These are phyloP conservation scores for Auanema freiburgensis DNA, from an alignment of 2,888 invertebrate genomes.

Conservation along the genomic window DNA sequence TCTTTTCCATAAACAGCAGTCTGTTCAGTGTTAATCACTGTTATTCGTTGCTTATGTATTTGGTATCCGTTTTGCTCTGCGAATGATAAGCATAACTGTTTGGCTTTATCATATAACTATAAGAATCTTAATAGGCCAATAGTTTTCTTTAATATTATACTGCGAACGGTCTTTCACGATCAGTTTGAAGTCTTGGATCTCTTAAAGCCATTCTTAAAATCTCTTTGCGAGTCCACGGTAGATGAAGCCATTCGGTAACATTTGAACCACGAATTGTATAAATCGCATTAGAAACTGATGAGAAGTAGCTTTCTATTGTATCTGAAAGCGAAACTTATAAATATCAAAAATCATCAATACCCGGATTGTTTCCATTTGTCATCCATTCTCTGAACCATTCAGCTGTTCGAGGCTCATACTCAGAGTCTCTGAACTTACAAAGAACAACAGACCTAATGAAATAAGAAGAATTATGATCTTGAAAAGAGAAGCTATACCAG, in stretches of 20 bases:
- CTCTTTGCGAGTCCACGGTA: slow-evolving; percentile 51
- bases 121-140: slow-evolving; percentile 7
- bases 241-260: slow-evolving; percentile 51
- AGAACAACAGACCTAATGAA: slow-evolving; percentile 53
- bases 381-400: slow-evolving; percentile 58
- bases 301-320: slow-evolving; percentile 55
- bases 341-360: slow-evolving; percentile 15
- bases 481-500: slow-evolving; percentile 16
- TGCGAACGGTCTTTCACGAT: slow-evolving; percentile 31
- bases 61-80: slow-evolving; percentile 44
- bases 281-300: slow-evolving; percentile 59
- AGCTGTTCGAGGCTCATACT: slow-evolving; percentile 50
- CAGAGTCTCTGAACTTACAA: slow-evolving; percentile 48
- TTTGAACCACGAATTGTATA: slow-evolving; percentile 58
- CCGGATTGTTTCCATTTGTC: slow-evolving; percentile 40
- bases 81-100: slow-evolving; percentile 54
- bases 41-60: slow-evolving; percentile 49
- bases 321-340: slow-evolving; percentile 37
- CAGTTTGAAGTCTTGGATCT: slow-evolving; percentile 29
- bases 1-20: slow-evolving; percentile 56
- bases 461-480: neutral
- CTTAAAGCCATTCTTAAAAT: slow-evolving; percentile 38
- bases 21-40: slow-evolving; percentile 50
- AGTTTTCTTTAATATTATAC: slow-evolving; percentile 11
- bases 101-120: slow-evolving; percentile 60